Base-by-base conservation (phyloP, 2,113 vertebrate species). In the Megalops atlanticus region DNA sequence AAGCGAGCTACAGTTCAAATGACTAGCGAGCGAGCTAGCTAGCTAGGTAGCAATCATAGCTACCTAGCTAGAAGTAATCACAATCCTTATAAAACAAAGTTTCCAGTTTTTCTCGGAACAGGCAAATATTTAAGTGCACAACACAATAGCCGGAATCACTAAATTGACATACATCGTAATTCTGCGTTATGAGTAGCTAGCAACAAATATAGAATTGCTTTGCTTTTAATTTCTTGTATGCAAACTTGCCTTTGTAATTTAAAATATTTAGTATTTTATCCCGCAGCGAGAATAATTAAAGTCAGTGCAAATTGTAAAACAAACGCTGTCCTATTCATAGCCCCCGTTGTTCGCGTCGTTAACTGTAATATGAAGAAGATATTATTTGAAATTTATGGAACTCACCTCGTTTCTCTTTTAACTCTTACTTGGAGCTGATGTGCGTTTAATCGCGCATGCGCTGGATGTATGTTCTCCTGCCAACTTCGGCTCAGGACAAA, bases 391-490 rank as follows among this genome's bases (percentile, higher is more conserved):
- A 93, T 93, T 88, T 88, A 89, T 92, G 92, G 88, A 93, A 95
- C 94, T 95, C 93, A 95, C 94, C 94, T 95, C 93, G 92, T 94
- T 93, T 94, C 92, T 95, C 92, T 94, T 93, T 91, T 93, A 95
- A 95, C 94, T 94, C 94, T 95, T 94, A 94, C 94, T 95, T 93
- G 90, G 92, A 94, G 93, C 92, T 90, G 92, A 89, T 88, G 84
- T 72, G 78, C 79, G 74, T 14, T 24, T 24, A n/a, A 81, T 68
- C 90, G 93, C 94, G 94, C 94, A 94, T 94, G 94, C 94, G 93
- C 86, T 76, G 1, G 81, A 87, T 89, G 90, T 89, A 87, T 89
- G 93, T 91, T 86, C 58, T 91, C 86, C 91, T 92, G 92, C 93
- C 91, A 95, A 95, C 91, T 95, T 95, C 92, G 89, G 89, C 77